These are phyloP conservation scores for Sarcophaga bullata DNA, from an alignment of 1,140 invertebrate genomes.

Conservation along the genomic window DNA sequence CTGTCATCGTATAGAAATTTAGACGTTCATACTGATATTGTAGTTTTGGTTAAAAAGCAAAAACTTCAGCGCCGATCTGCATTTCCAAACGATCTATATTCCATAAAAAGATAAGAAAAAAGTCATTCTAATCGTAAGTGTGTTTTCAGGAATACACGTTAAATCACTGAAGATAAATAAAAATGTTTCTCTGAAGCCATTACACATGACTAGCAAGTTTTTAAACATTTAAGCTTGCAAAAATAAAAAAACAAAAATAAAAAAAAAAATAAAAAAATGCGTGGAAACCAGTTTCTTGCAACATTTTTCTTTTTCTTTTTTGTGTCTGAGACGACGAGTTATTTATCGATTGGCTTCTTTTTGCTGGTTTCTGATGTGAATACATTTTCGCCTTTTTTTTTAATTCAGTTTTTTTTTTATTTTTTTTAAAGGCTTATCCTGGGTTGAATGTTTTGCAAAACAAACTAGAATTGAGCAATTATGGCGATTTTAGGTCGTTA, in stretches of 20 bases:
- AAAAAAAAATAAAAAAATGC: neutral
- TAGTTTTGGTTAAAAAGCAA: neutral
- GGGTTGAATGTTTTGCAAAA: neutral
- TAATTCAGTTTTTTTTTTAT: neutral
- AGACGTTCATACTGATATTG: neutral
- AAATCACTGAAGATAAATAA: neutral
- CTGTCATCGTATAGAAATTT: constrained; percentile 7
- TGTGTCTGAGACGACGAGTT: neutral
- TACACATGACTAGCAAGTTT: neutral
- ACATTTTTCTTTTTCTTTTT: too few relatives aligned
- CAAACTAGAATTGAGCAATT: constrained; percentile 34
- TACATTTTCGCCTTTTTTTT: neutral
- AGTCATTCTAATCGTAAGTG: neutral
- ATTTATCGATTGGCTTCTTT: constrained; percentile 29
- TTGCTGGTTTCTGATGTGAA: neutral
- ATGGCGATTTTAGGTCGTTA: constrained; percentile 32
- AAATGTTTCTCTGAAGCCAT: neutral
- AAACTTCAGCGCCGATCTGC: neutral
- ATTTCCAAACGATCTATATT: neutral
- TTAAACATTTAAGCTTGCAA: neutral
- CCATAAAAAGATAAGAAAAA: neutral
- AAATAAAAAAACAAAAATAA: too few relatives aligned
- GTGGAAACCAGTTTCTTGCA: too few relatives aligned
- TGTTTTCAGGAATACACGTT: neutral
- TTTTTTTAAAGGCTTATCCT: neutral